Percentiles rank a stretch among this genome's conserved stretches.
These are phyloP conservation scores for Pseudococcus viburni DNA, from an alignment of 2,888 invertebrate species.

Conservation along the genomic window DNA sequence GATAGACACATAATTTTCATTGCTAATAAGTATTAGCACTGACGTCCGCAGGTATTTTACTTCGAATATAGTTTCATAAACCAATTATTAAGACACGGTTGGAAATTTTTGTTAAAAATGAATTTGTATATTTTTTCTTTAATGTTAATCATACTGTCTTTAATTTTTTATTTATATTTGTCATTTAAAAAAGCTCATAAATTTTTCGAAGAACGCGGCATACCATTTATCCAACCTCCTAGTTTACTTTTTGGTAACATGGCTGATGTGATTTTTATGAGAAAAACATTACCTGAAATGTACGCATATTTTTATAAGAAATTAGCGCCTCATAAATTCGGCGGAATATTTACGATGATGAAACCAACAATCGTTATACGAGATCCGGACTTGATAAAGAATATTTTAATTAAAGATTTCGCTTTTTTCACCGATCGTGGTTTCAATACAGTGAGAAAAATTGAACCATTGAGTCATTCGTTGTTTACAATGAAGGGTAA, in stretches of 20 bases:
- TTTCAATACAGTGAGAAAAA: neutral
- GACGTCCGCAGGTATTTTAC: too few species aligned
- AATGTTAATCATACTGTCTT: too few species aligned
- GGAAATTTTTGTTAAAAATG: too few species aligned
- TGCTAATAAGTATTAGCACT: too few species aligned
- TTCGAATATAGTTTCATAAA: neutral
- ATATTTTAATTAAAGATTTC: conserved; percentile 43
- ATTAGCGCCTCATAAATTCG: conserved; percentile 11
- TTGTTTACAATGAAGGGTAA: conserved; percentile 29
- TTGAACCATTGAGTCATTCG: neutral
- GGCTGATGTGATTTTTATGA: neutral
- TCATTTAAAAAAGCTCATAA: conserved; percentile 15
- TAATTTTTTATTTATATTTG: neutral
- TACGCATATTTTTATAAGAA: neutral
- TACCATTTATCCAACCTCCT: neutral
- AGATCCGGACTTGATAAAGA: conserved; percentile 9
- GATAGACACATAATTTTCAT: too few species aligned
- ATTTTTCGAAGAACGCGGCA: neutral
- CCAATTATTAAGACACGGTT: too few species aligned
- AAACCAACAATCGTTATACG: neutral
- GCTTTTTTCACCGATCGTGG: conserved; percentile 25
- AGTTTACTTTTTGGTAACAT: conserved; percentile 12
- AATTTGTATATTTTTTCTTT: too few species aligned
- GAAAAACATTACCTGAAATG: neutral
- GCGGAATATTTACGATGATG: neutral